Evolutionary conservation across 2,888 invertebrate genomes (phyloP), one percentile per base, ranked within the genome.

Genomic region (Holacanthella duospinosa): DNA sequence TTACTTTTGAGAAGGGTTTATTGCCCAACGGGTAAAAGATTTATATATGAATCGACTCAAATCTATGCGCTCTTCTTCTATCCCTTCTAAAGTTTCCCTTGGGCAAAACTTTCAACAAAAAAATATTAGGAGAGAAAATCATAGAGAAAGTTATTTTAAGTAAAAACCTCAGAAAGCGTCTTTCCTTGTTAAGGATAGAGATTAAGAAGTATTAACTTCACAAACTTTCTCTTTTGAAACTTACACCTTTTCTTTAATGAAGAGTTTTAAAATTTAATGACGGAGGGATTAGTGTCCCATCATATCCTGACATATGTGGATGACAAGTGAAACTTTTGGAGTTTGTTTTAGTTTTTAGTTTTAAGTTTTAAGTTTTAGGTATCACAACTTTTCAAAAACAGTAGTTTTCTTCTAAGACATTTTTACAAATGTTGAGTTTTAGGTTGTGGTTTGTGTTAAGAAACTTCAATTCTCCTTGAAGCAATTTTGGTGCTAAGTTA

Each of bases 191-290:
- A 4, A 48, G 12, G 12, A 48, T 9, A 4, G 21, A 48, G 48
- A 48, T 48, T 48, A 48, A 9, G 21, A 21, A 48, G 48, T 48
- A 48, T 48, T 48, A 36, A 16, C 36, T 12, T 6, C 6, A 16
- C 6, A 36, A 36, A 36, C 36, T 36, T 36, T 36, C 9, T 6
- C 9, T 6, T 36, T 12, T n/a, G 48, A 48, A 48, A 48, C 48
- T 48, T 48, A 48, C 48, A 48, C 48, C 48, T 48, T 21, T 48
- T 48, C 19, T 21, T 21, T 48, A 48, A 48, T 48, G 48, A 48
- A 48, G 48, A 48, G n/a, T 21, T 48, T 48, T 48, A 48, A 48
- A 48, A 9, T 48, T 48, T 48, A 21, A 48, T 48, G 36, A 36
- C 48, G n/a, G 21, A 36, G 36, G 36, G 6, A 36, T 36, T 36